phyloP scores from a whole-genome alignment of 2,113 vertebrate genomes.

The Condylura cristata region DNA sequence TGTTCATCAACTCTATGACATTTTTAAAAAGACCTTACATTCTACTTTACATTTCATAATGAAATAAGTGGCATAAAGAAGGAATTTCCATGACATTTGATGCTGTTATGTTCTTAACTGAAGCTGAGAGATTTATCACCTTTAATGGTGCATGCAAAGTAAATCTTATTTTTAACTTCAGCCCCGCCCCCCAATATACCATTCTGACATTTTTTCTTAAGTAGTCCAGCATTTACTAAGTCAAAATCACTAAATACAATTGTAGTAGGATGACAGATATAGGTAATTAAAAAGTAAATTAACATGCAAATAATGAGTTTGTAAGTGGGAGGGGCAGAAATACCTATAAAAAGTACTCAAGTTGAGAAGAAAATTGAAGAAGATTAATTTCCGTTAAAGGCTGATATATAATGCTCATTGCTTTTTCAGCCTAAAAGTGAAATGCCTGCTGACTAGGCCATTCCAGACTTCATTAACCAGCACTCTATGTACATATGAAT shows the following conservation, averaged over 20 bases:
- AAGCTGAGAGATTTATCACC: constrained; percentile 65
- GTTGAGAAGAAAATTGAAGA: constrained; percentile 74
- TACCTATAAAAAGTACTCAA: constrained; percentile 76
- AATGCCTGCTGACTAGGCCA: constrained; percentile 76
- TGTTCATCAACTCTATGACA: constrained; percentile 58
- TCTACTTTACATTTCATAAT: constrained; percentile 68
- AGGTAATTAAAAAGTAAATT: constrained; percentile 81
- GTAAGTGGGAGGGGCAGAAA: constrained; percentile 56
- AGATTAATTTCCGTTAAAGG: constrained; percentile 82
- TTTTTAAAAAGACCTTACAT: constrained; percentile 51
- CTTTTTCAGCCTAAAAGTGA: constrained; percentile 79
- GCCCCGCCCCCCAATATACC: not conserved
- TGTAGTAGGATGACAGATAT: constrained; percentile 58
- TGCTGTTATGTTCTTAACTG: constrained; percentile 58
- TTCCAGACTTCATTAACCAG: constrained; percentile 84
- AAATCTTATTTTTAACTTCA: constrained; percentile 74
- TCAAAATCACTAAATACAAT: constrained; percentile 33
- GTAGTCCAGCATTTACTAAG: constrained; percentile 68
- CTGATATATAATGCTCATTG: constrained; percentile 46
- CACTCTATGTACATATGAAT: constrained; percentile 83
- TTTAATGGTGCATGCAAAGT: constrained; percentile 68
- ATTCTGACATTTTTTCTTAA: constrained; percentile 51
- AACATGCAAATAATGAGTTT: constrained; percentile 75
- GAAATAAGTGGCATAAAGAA: constrained; percentile 45
- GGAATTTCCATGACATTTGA: constrained; percentile 69